phyloP scores from a whole-genome alignment of 37 sponge, comb jelly and placozoan genomes.

The Eunapius fragilis region DNA sequence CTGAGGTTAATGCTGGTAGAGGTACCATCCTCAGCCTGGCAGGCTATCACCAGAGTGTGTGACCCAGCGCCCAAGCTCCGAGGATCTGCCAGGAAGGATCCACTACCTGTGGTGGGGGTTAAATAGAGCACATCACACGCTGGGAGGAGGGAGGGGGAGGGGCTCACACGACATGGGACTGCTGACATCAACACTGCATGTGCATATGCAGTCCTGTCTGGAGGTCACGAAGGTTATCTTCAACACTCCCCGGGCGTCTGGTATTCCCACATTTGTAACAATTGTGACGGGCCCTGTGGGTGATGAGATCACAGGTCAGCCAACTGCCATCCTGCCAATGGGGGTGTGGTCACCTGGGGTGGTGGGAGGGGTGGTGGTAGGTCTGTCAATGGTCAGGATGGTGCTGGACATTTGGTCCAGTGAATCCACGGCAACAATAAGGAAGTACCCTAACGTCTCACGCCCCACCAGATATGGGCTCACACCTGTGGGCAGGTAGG shows the following conservation, averaged over 20 bases:
- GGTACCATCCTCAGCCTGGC: constrained; percentile 6
- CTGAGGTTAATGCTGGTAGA: constrained; percentile 6
- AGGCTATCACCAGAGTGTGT: constrained; percentile 16
- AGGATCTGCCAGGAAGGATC: constrained; percentile 14
- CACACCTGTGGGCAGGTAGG: constrained; percentile 13
- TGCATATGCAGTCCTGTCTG: constrained; percentile 10
- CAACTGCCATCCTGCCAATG: background rate
- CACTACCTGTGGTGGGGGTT: background rate
- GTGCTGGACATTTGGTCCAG: background rate
- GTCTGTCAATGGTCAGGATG: background rate
- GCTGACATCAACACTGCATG: background rate
- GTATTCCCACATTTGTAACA: background rate
- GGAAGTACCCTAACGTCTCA: background rate
- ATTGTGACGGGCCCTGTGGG: constrained; percentile 45
- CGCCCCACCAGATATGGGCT: constrained; percentile 4
- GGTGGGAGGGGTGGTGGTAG: constrained; percentile 1
- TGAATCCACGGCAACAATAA: constrained; percentile 11
- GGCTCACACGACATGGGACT: background rate
- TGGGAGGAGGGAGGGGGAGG: background rate
- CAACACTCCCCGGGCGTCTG: constrained; percentile 30
- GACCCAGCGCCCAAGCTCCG: constrained; percentile 14
- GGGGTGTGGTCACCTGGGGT: background rate
- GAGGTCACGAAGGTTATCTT: constrained; percentile 36
- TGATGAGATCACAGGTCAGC: too few species aligned
- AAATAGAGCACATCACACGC: too few species aligned